Evolutionary conservation across 1,140 invertebrate species (phyloP).

Genomic region (Drosophila kikkawai): DNA sequence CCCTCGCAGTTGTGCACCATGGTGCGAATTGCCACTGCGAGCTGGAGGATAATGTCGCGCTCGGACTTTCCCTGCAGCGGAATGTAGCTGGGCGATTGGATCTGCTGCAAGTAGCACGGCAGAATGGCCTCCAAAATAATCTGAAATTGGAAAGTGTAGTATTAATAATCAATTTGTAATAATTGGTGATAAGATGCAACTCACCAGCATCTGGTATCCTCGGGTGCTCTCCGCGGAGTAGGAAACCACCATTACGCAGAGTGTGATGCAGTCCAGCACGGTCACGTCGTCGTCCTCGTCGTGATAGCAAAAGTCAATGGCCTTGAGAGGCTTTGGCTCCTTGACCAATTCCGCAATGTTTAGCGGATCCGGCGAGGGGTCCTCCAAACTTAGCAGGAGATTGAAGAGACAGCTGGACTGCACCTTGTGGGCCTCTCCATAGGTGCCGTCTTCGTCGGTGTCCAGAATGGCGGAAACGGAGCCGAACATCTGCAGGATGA

Average conservation of each 20-base stretch:
- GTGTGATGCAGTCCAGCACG: conserved; percentile 96
- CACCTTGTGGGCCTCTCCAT: conserved; percentile 96
- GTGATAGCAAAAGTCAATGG: conserved; percentile 98
- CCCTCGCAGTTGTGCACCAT: conserved; percentile 98
- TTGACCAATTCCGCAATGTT: conserved; percentile 98
- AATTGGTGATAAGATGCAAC: conserved; percentile 32
- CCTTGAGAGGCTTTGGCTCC: conserved; percentile 97
- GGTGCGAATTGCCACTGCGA: conserved; percentile 97
- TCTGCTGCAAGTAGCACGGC: conserved; percentile 96
- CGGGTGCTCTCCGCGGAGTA: conserved; percentile 98
- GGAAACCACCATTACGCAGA: conserved; percentile 98
- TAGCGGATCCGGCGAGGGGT: conserved; percentile 96
- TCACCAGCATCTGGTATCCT: conserved; percentile 98
- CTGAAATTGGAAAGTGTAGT: conserved; percentile 85
- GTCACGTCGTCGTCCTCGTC: conserved; percentile 98
- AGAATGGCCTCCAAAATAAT: conserved; percentile 98
- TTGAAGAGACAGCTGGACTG: conserved; percentile 96
- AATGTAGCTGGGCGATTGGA: conserved; percentile 94
- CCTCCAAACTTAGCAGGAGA: conserved; percentile 95
- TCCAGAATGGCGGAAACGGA: conserved; percentile 98
- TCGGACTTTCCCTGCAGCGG: conserved; percentile 94
- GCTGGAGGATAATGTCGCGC: conserved; percentile 97
- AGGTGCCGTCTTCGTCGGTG: conserved; percentile 93
- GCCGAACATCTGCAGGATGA: conserved; percentile 99
- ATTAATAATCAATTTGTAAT: background rate